Base-by-base conservation (phyloP, 2,888 invertebrate species). In the Stenolophus ochropezus region DNA sequence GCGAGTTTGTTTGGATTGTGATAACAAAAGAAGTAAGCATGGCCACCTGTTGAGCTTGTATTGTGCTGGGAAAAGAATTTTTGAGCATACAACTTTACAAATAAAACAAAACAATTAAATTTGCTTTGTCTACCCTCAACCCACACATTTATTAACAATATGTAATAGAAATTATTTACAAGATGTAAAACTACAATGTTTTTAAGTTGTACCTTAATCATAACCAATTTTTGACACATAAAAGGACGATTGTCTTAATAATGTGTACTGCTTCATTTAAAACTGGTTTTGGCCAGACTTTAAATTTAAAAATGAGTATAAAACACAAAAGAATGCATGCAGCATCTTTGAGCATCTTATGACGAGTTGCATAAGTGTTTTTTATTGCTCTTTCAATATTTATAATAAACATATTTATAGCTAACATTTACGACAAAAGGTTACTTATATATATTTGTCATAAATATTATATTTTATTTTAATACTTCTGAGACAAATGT, bases 11-110 rank as follows among this genome's bases (percentile, higher is more conserved):
- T 53, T 69, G 65, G 65, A 69, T 69, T 61, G 8, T 56, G 20
- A 20, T 65, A 69, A 69, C 65, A 33, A 33, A 69, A 69, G 65
- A 69, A 69, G 65, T n/a, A 23, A 61, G 27, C 5, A 11, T 61
- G 33, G 18, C 14, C 33, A 69, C 65, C 65, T 69, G 65, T 69
- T 69, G 56, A 49, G 11, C 20, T 56, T 53, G 16, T 5, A 0
- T 53, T 42, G 11, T 42, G 33, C 33, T 6, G 33, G 6, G 33
- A 42, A 42, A 42, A 42, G 33, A 42, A 42, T 42, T 42, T 42
- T 42, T 42, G 33, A 42, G 33, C 1, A 42, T 42, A 2, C 1
- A 11, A 42, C 33, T 42, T 42, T 6, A 11, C 6, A 8, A 42
- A 42, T 42, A 42, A 42, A 42, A 42, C 11, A 42, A 53, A 53